phyloP scores from a whole-genome alignment of 2,888 invertebrate species.

The Plebejus anna region DNA sequence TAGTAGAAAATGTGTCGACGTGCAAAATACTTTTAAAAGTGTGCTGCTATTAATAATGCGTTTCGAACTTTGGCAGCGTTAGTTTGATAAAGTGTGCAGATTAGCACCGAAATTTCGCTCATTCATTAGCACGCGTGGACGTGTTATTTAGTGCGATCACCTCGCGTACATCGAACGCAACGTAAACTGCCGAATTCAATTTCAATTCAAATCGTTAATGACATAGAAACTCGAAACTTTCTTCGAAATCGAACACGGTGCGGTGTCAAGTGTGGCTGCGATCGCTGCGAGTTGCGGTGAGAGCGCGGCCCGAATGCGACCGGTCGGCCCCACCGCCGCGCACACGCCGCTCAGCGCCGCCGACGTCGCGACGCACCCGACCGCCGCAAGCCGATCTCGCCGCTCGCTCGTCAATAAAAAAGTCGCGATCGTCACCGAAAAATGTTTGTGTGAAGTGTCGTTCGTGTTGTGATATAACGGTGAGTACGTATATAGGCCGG shows the following conservation, averaged over 20 bases:
- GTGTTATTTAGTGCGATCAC: neutral
- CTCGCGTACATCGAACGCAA: neutral
- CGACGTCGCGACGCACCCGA: constrained; percentile 76
- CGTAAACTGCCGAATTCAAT: constrained; percentile 18
- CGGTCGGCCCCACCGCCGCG: constrained; percentile 73
- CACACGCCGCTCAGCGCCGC: constrained; percentile 67
- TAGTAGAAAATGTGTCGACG: neutral
- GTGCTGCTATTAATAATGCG: neutral
- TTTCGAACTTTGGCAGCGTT: neutral
- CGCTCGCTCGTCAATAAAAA: constrained; percentile 43
- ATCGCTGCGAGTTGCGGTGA: constrained; percentile 70
- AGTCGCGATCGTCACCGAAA: constrained; percentile 40
- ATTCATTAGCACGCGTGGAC: neutral
- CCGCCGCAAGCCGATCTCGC: constrained; percentile 52
- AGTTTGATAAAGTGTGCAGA: constrained; percentile 3
- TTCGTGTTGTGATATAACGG: constrained; percentile 34
- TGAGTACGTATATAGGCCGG: constrained; percentile 37
- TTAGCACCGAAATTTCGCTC: neutral
- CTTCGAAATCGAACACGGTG: constrained; percentile 66
- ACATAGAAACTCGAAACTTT: constrained; percentile 76
- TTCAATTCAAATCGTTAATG: constrained; percentile 46
- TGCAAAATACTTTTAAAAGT: neutral
- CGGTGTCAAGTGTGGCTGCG: constrained; percentile 78
- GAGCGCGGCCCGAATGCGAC: constrained; percentile 77
- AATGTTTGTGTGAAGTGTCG: constrained; percentile 31